Conservation (phyloP, 1,140 invertebrate species). For the Leptinotarsa texana region DNA sequence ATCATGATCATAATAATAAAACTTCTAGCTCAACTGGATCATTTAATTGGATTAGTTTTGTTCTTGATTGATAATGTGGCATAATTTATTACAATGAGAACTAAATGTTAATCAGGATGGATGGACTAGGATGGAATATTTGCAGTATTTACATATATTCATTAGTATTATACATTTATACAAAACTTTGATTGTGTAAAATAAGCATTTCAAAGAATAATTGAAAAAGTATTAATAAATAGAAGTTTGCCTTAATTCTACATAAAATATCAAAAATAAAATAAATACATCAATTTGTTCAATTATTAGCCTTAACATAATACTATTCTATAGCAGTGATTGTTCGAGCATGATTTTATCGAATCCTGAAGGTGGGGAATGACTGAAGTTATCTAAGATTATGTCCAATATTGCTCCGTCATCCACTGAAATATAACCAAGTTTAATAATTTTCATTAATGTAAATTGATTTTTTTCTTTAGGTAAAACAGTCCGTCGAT, state of each 20-base stretch:
- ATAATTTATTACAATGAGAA: background rate
- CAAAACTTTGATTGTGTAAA: background rate
- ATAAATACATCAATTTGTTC: constrained; percentile 27
- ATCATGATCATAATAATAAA: no score
- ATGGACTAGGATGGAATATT: constrained; percentile 6
- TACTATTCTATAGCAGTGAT: constrained; percentile 81
- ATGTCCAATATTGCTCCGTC: constrained; percentile 96
- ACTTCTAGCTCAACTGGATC: no score
- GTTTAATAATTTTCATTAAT: no score
- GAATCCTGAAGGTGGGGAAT: constrained; percentile 85
- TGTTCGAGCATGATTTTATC: constrained; percentile 98
- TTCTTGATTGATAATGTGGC: background rate
- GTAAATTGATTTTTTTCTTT: background rate
- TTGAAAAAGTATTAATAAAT: background rate
- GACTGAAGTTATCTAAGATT: constrained; percentile 85
- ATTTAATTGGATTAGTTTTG: no score
- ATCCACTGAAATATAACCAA: constrained; percentile 75
- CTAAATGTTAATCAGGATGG: background rate
- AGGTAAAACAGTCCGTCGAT: background rate
- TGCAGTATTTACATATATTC: background rate
- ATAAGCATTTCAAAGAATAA: background rate
- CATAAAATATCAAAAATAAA: constrained; percentile 19
- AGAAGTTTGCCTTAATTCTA: background rate
- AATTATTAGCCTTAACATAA: background rate
- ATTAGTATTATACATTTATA: constrained; percentile 4